Conservation (phyloP, 2,888 invertebrate species). For the Drosophila pseudotalamancana region DNA sequence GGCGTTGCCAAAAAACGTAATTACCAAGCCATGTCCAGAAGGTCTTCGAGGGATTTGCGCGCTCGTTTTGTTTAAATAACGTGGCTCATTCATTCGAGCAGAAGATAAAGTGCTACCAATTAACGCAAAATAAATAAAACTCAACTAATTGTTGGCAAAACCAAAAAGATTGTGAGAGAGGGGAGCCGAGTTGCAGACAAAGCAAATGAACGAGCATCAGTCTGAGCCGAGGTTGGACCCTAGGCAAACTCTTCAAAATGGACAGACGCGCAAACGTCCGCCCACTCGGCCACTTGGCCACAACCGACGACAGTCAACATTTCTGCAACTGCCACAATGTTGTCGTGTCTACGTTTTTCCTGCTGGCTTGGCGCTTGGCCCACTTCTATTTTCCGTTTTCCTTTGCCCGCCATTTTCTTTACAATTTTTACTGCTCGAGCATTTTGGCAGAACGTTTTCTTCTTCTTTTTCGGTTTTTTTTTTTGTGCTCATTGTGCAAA, state of each 20-base stretch:
- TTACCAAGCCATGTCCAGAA: slow-evolving; percentile 58
- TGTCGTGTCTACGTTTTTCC: slow-evolving; percentile 57
- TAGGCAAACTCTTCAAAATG: slow-evolving; percentile 58
- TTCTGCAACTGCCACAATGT: slow-evolving; percentile 80
- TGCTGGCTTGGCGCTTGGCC: slow-evolving; percentile 41
- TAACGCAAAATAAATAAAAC: slow-evolving; percentile 82
- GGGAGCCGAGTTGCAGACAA: slow-evolving; percentile 45
- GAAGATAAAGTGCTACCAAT: slow-evolving; percentile 81
- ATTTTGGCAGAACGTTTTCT: slow-evolving; percentile 48
- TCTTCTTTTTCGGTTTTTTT: slow-evolving; percentile 28
- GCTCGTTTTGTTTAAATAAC: slow-evolving; percentile 69
- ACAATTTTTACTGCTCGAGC: slow-evolving; percentile 71
- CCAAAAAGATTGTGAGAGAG: not conserved
- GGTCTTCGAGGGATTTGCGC: slow-evolving; percentile 47
- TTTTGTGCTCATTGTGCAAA: slow-evolving; percentile 75
- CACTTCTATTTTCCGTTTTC: slow-evolving; percentile 53
- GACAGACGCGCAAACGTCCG: slow-evolving; percentile 41
- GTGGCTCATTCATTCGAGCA: slow-evolving; percentile 71
- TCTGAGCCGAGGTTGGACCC: slow-evolving; percentile 40
- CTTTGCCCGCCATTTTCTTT: slow-evolving; percentile 60
- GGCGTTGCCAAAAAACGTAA: slow-evolving; percentile 55
- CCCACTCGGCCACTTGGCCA: slow-evolving; percentile 52
- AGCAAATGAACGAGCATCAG: slow-evolving; percentile 58
- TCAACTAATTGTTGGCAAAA: slow-evolving; percentile 76
- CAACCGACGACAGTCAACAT: slow-evolving; percentile 72